Conservation (phyloP, 2,888 invertebrate genomes). For the Colostygia pectinataria region DNA sequence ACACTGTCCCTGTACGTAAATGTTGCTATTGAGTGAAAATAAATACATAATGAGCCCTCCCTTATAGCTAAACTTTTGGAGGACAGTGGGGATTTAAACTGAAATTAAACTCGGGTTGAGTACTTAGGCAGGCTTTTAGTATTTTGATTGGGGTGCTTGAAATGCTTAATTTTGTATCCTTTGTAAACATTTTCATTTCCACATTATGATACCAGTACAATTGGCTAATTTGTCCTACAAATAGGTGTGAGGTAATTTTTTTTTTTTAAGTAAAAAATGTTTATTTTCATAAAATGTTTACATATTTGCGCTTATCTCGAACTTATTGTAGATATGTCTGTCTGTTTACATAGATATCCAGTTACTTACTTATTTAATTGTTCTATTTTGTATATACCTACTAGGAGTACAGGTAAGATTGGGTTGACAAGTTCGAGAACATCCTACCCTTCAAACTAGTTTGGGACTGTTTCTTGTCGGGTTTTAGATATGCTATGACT, state of each 20-base stretch:
- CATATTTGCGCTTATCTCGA: too few relatives aligned
- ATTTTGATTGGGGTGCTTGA: slow-evolving; percentile 20
- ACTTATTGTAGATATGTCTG: too few relatives aligned
- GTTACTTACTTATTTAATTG: too few relatives aligned
- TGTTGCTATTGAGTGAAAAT: slow-evolving; percentile 68
- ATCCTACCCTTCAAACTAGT: too few relatives aligned
- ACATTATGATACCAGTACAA: slow-evolving; percentile 10
- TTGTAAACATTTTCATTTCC: slow-evolving; percentile 22
- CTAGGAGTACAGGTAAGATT: too few relatives aligned
- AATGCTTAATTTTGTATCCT: slow-evolving; percentile 20
- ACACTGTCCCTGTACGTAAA: slow-evolving; percentile 42
- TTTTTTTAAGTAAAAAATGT: neutral
- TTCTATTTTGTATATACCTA: too few relatives aligned
- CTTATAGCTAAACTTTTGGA: slow-evolving; percentile 41
- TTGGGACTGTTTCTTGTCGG: neutral
- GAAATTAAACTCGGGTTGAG: slow-evolving; percentile 33
- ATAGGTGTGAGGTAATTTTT: slow-evolving; percentile 3
- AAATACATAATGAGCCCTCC: slow-evolving; percentile 66
- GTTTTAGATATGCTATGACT: too few relatives aligned
- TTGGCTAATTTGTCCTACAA: slow-evolving; percentile 1
- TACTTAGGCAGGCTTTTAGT: slow-evolving; percentile 24
- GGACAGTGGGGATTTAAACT: slow-evolving; percentile 38
- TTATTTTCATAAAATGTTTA: too few relatives aligned
- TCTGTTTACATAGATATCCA: too few relatives aligned
- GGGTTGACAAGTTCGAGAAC: too few relatives aligned